Percentiles rank a stretch among this genome's conserved stretches.
phyloP scores from a whole-genome alignment of 2,888 invertebrate species.

The Hoplodrina ambigua region DNA sequence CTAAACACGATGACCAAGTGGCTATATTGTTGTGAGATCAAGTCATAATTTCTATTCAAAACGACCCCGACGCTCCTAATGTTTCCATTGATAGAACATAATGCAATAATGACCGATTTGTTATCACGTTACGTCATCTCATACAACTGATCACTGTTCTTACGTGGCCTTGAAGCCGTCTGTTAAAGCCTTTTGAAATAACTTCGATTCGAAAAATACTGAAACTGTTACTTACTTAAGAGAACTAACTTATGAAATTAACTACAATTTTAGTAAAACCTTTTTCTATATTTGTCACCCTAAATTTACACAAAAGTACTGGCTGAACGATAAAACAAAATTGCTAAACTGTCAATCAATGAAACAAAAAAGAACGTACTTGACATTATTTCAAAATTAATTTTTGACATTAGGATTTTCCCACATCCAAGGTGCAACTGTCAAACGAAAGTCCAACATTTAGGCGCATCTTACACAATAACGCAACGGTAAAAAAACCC shows the following conservation, averaged over 20 bases:
- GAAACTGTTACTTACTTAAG: neutral
- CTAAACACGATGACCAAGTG: neutral
- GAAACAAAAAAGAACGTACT: neutral
- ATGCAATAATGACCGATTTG: constrained; percentile 29
- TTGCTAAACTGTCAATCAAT: neutral
- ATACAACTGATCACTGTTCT: constrained; percentile 35
- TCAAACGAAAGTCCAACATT: constrained; percentile 13
- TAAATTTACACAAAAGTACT: neutral
- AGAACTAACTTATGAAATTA: neutral
- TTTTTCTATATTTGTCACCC: neutral
- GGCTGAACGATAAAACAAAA: neutral
- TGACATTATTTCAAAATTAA: neutral
- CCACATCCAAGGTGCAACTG: constrained; percentile 4
- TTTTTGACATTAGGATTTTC: constrained; percentile 8
- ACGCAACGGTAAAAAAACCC: constrained; percentile 31
- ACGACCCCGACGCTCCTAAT: neutral
- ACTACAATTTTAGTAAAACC: neutral
- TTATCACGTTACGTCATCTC: constrained; percentile 41
- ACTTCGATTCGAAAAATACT: neutral
- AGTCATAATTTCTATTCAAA: constrained; percentile 3
- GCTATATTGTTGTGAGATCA: constrained; percentile 5
- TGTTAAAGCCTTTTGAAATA: constrained; percentile 15
- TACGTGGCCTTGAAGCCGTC: constrained; percentile 32
- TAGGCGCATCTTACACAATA: constrained; percentile 25
- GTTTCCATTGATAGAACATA: constrained; percentile 25